A percentile compares a stretch with the other conserved stretches of the same genome.
Conservation (phyloP, 2,888 invertebrate species). For the Drosophila greeni region DNA sequence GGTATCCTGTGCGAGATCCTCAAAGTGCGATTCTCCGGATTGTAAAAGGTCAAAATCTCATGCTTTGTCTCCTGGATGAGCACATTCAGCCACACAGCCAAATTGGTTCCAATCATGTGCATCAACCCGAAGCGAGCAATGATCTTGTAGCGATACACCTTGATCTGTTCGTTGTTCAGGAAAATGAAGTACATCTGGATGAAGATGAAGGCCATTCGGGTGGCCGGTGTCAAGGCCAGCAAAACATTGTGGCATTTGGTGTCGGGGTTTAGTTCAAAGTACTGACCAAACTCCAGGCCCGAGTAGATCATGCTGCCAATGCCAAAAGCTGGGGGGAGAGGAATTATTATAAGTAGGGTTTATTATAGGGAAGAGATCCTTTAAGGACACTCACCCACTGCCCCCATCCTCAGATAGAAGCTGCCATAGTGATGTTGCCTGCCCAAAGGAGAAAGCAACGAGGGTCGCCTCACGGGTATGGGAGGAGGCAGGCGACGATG, state of each 20-base stretch:
- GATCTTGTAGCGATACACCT: conserved; percentile 91
- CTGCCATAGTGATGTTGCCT: conserved; percentile 91
- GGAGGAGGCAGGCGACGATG: conserved; percentile 79
- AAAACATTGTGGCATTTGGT: conserved; percentile 95
- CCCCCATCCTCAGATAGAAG: conserved; percentile 95
- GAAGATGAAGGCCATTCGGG: conserved; percentile 96
- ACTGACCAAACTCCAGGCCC: conserved; percentile 95
- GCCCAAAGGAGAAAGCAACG: conserved; percentile 79
- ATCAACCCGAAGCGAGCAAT: conserved; percentile 96
- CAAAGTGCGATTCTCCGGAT: conserved; percentile 91
- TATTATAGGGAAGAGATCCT: too few species aligned
- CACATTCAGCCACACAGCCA: conserved; percentile 97
- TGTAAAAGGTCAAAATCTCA: conserved; percentile 94
- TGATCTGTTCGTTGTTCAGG: conserved; percentile 97
- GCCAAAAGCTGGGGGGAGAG: conserved; percentile 87
- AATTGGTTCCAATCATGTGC: conserved; percentile 99
- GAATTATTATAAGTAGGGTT: too few species aligned
- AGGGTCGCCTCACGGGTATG: conserved; percentile 80
- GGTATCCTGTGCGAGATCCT: conserved; percentile 86
- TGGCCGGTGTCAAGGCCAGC: conserved; percentile 92
- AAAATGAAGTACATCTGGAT: conserved; percentile 99
- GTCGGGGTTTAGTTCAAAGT: conserved; percentile 93
- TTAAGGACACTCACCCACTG: conserved; percentile 85
- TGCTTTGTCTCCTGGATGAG: conserved; percentile 97
- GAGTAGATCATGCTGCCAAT: conserved; percentile 98